A percentile compares a stretch with the other conserved stretches of the same genome.
These are phyloP conservation scores for Calephelis perditalis DNA, from an alignment of 2,888 invertebrate genomes.

Conservation along the genomic window DNA sequence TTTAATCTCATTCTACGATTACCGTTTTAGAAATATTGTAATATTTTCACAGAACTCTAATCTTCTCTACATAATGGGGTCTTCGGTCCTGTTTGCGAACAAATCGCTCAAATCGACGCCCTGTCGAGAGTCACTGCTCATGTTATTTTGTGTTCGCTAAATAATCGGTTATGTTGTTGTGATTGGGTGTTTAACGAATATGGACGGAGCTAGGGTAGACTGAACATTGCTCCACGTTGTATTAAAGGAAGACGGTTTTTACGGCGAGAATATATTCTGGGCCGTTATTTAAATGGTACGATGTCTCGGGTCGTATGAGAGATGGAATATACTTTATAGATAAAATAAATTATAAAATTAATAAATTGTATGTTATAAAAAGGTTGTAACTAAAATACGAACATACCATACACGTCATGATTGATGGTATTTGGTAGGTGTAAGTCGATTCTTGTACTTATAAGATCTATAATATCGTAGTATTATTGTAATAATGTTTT, in stretches of 20 bases:
- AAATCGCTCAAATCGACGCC: constrained; percentile 1
- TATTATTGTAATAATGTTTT: constrained; percentile 71
- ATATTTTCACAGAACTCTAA: too few species aligned
- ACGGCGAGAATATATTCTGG: constrained; percentile 1
- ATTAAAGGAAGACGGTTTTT: not conserved
- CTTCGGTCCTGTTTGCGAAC: not conserved
- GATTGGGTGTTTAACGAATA: constrained; percentile 7
- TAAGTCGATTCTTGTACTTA: constrained; percentile 74
- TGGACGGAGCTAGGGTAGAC: constrained; percentile 11
- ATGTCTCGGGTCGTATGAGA: constrained; percentile 28
- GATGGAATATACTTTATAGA: constrained; percentile 55
- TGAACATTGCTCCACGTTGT: constrained; percentile 13
- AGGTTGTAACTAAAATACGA: constrained; percentile 74
- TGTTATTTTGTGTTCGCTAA: constrained; percentile 13
- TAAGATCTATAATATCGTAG: constrained; percentile 71
- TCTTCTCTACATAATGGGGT: too few species aligned
- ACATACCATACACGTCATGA: constrained; percentile 57
- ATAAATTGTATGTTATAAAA: constrained; percentile 65
- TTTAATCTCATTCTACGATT: too few species aligned
- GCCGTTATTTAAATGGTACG: not conserved
- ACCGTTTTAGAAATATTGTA: too few species aligned
- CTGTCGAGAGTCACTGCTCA: not conserved
- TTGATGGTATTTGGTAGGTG: constrained; percentile 59
- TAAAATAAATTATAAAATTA: constrained; percentile 63
- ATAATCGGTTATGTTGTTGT: constrained; percentile 10